These are phyloP conservation scores for Conops quadrifasciatus DNA, from an alignment of 2,888 invertebrate species.

Conservation along the genomic window DNA sequence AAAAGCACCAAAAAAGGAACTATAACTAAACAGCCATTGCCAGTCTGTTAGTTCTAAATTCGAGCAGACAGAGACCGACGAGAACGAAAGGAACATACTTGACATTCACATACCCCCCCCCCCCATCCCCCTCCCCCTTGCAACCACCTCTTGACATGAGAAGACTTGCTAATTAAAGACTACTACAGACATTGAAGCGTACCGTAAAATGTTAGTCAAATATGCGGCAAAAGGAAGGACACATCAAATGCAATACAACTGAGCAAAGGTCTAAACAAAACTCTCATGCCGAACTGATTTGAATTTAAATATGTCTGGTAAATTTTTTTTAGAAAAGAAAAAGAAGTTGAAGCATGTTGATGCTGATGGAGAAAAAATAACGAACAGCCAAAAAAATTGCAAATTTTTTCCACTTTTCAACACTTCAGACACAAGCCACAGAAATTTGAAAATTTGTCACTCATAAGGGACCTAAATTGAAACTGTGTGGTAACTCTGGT, in stretches of 20 bases:
- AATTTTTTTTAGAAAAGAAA: background rate
- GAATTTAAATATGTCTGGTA: slow-evolving; percentile 18
- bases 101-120: too few species aligned
- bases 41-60: too few species aligned
- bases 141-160: too few species aligned
- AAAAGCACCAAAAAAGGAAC: too few species aligned
- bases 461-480: slow-evolving; percentile 32
- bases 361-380: background rate
- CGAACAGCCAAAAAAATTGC: background rate
- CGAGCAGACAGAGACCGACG: too few species aligned
- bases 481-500: slow-evolving; percentile 26
- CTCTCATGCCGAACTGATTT: background rate
- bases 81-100: too few species aligned
- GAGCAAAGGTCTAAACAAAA: background rate
- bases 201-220: background rate
- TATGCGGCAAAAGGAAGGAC: background rate
- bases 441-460: slow-evolving; percentile 26
- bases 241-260: background rate
- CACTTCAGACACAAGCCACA: slow-evolving; percentile 22
- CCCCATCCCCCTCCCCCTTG: too few species aligned
- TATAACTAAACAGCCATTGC: too few species aligned
- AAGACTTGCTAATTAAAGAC: slow-evolving; percentile 10
- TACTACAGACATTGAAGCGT: background rate
- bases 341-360: background rate
- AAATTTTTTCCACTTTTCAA: background rate